Conservation (phyloP, 2,113 vertebrate genomes). For the Triplophysa rosa region DNA sequence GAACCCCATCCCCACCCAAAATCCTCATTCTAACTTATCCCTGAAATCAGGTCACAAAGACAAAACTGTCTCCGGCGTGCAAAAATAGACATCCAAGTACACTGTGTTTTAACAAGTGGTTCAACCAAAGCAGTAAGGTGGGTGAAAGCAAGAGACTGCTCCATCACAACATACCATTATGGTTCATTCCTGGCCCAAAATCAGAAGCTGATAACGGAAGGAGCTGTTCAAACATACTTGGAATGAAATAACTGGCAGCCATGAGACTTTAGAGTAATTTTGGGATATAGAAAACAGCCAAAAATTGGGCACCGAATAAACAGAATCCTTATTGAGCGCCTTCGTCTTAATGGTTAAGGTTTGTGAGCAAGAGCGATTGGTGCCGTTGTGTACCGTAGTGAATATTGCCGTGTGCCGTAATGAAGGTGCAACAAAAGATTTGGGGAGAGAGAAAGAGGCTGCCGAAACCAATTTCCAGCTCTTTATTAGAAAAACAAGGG, state of each 20-base stretch:
- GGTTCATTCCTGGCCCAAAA: constrained; percentile 3
- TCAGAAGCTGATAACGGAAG: constrained; percentile 29
- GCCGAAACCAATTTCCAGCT: constrained; percentile 18
- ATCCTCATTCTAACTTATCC: too few relatives aligned
- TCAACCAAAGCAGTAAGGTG: constrained; percentile 1
- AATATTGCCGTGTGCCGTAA: constrained; percentile 16
- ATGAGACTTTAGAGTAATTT: constrained; percentile 8
- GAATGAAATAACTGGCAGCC: constrained; percentile 35
- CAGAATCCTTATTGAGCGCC: background rate
- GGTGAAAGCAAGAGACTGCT: background rate
- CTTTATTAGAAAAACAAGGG: constrained; percentile 14
- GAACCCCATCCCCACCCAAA: too few relatives aligned
- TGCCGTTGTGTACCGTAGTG: constrained; percentile 8
- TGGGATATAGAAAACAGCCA: background rate
- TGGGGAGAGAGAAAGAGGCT: background rate
- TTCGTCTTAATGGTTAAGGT: background rate
- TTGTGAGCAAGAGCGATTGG: constrained; percentile 13
- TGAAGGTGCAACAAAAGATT: constrained; percentile 29
- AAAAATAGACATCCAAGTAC: constrained; percentile 21
- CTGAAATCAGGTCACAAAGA: background rate
- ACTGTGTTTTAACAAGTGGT: background rate
- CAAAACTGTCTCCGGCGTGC: background rate
- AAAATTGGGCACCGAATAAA: background rate
- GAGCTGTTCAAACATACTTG: constrained; percentile 12
- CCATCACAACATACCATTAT: constrained; percentile 36